Evolutionary conservation across 2,113 vertebrate species (phyloP).

Genomic region (Clarias gariepinus): DNA sequence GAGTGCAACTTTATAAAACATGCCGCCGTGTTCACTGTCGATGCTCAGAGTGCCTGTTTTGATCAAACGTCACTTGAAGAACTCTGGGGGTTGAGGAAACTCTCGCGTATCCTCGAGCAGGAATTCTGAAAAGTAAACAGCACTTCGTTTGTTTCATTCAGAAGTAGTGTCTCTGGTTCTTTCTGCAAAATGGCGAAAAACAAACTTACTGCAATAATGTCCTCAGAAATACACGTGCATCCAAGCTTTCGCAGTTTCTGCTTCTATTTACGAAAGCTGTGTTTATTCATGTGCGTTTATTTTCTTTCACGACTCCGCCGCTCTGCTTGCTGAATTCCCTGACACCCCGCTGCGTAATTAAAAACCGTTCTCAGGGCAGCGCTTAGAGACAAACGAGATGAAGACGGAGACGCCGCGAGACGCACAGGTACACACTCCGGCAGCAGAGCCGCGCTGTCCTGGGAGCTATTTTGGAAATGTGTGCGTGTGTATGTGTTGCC

Average conservation of each 20-base stretch:
- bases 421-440: neutral
- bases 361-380: conserved; percentile 40
- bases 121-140: too few relatives aligned
- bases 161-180: too few relatives aligned
- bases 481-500: neutral
- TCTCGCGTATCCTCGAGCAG: too few relatives aligned
- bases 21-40: too few relatives aligned
- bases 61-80: too few relatives aligned
- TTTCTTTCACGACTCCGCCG: neutral
- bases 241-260: neutral
- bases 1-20: too few relatives aligned
- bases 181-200: too few relatives aligned
- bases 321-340: conserved; percentile 34
- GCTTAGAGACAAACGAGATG: conserved; percentile 45
- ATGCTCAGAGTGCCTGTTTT: too few relatives aligned
- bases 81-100: too few relatives aligned
- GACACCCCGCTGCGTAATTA: conserved; percentile 47
- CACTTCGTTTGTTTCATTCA: too few relatives aligned
- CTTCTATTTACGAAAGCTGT: neutral
- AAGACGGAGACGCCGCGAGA: conserved; percentile 39
- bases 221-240: too few relatives aligned
- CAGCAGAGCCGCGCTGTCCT: neutral
- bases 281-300: conserved; percentile 40
- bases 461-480: conserved; percentile 16
- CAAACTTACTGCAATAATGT: too few relatives aligned